These are phyloP conservation scores for Venusia cambrica DNA, from an alignment of 2,888 invertebrate species.

Conservation along the genomic window DNA sequence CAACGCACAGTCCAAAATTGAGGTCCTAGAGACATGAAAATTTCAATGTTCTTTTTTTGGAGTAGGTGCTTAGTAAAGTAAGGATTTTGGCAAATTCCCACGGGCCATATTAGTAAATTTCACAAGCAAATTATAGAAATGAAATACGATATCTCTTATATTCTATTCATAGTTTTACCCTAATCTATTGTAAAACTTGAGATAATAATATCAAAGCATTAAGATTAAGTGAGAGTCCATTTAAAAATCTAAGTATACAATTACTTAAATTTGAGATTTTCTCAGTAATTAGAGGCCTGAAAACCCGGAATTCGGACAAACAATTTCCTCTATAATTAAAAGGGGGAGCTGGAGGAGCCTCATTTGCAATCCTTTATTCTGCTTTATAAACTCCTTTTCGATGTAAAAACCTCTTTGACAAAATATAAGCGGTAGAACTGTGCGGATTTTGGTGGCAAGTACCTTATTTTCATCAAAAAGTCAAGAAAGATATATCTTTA, in stretches of 20 bases:
- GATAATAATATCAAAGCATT: slow-evolving; percentile 21
- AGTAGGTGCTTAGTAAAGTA: too few species aligned
- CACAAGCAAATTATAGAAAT: too few species aligned
- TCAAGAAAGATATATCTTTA: too few species aligned
- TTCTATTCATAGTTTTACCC: too few species aligned
- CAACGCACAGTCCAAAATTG: too few species aligned
- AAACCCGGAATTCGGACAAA: slow-evolving; percentile 59
- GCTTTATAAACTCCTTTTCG: slow-evolving; percentile 50
- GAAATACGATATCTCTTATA: too few species aligned
- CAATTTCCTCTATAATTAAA: slow-evolving; percentile 72
- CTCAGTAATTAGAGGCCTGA: slow-evolving; percentile 56
- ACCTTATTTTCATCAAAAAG: slow-evolving; percentile 4
- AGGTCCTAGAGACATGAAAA: too few species aligned
- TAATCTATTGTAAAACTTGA: slow-evolving; percentile 11
- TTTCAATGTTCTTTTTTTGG: too few species aligned
- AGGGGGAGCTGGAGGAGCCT: slow-evolving; percentile 48
- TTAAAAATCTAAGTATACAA: slow-evolving; percentile 43
- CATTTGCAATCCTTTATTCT: slow-evolving; percentile 73
- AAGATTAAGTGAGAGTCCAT: slow-evolving; percentile 29
- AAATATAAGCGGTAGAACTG: slow-evolving; percentile 26
- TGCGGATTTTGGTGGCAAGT: slow-evolving; percentile 12
- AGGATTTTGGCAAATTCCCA: too few species aligned
- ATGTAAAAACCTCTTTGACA: slow-evolving; percentile 49
- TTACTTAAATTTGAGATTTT: slow-evolving; percentile 50
- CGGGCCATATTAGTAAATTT: too few species aligned